These are phyloP conservation scores for Elaeidobius kamerunicus DNA, from an alignment of 2,888 invertebrate genomes.

Conservation along the genomic window DNA sequence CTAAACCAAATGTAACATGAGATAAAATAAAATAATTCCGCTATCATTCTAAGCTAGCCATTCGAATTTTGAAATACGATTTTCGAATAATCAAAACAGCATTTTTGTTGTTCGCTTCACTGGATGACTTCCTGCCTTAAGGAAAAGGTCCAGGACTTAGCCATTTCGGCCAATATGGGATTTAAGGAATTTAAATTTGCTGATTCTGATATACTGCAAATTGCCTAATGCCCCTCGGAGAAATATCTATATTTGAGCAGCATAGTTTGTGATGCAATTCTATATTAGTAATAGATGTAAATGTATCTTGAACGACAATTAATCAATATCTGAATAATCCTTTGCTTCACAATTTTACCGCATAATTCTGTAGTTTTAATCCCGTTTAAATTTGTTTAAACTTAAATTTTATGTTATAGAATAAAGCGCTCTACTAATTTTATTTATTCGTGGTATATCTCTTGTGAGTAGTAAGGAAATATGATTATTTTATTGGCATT, in stretches of 20 bases:
- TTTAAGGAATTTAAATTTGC: slow-evolving; percentile 48
- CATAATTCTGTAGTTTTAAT: too few species aligned
- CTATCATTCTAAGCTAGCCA: slow-evolving; percentile 20
- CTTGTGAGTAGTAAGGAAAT: too few species aligned
- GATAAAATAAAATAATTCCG: slow-evolving; percentile 24
- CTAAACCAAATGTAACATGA: slow-evolving; percentile 17
- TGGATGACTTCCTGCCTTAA: slow-evolving; percentile 30
- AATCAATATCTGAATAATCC: too few species aligned
- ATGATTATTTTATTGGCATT: too few species aligned
- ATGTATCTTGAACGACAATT: too few species aligned
- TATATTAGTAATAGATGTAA: too few species aligned
- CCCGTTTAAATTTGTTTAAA: not conserved
- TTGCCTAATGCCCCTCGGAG: slow-evolving; percentile 33
- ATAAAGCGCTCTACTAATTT: too few species aligned
- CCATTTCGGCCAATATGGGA: slow-evolving; percentile 47
- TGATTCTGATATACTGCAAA: slow-evolving; percentile 48
- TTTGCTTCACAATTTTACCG: too few species aligned
- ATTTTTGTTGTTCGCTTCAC: slow-evolving; percentile 29
- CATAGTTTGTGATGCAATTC: too few species aligned
- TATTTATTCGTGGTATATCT: too few species aligned
- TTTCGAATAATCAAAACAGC: slow-evolving; percentile 23
- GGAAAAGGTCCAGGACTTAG: slow-evolving; percentile 35
- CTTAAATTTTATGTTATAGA: not conserved
- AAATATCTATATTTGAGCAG: not conserved
- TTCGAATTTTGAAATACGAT: slow-evolving; percentile 21